phyloP scores from a whole-genome alignment of 1,140 invertebrate genomes.

The Varroa destructor region DNA sequence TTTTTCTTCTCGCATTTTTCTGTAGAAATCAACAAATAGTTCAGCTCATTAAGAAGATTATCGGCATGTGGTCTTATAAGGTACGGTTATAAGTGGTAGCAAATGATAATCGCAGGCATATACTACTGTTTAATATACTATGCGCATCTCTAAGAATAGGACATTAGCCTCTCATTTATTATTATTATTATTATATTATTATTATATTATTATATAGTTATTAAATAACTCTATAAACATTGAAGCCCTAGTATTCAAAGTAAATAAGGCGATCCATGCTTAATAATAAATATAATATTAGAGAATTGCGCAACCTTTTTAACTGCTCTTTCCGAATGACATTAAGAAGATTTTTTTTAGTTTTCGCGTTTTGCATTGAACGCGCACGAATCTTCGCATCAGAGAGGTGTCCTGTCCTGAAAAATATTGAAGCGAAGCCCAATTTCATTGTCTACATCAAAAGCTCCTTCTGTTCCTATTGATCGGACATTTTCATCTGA shows the following conservation, averaged over 20 bases:
- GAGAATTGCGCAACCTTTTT: not conserved
- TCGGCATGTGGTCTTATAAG: not conserved
- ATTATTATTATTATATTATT: too few species aligned
- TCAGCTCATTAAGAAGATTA: not conserved
- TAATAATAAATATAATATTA: too few species aligned
- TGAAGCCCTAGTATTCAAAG: too few species aligned
- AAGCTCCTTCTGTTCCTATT: too few species aligned
- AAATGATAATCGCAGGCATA: not conserved
- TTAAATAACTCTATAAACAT: too few species aligned
- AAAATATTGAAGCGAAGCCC: not conserved
- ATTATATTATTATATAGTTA: too few species aligned
- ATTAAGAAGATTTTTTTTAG: not conserved
- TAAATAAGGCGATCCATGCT: too few species aligned
- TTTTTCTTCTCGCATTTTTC: conserved; percentile 22
- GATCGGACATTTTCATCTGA: too few species aligned
- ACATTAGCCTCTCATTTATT: too few species aligned
- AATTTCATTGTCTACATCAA: too few species aligned
- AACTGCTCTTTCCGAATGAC: not conserved
- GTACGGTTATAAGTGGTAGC: not conserved
- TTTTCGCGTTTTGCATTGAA: not conserved
- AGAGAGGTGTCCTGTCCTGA: conserved; percentile 12
- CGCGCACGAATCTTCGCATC: conserved; percentile 11
- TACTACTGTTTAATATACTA: not conserved
- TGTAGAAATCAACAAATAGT: not conserved
- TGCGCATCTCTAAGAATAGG: too few species aligned